Evolutionary conservation across 2,113 vertebrate genomes (phyloP).

Genomic region (Hyperoodon ampullatus): DNA sequence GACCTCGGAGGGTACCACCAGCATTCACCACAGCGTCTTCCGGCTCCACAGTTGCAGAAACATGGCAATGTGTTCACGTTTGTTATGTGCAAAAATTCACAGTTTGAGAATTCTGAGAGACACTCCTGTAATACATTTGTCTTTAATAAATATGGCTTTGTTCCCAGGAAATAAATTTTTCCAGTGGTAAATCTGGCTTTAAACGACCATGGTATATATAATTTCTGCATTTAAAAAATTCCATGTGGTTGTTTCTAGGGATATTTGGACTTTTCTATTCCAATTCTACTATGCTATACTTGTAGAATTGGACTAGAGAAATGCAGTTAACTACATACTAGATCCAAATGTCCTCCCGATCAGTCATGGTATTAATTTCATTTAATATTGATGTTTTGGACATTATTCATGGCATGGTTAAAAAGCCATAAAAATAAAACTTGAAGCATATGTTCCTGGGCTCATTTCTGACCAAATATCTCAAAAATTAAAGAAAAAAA

Average conservation of each 20-base stretch:
- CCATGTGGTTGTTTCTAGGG: conserved; percentile 46
- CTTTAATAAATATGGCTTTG: conserved; percentile 53
- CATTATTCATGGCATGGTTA: conserved; percentile 70
- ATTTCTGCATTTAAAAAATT: conserved; percentile 59
- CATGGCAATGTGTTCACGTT: neutral
- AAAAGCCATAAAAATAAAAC: conserved; percentile 73
- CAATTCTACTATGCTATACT: conserved; percentile 24
- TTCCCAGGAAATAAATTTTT: conserved; percentile 48
- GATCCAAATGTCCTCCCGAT: conserved; percentile 53
- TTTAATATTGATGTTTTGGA: conserved; percentile 76
- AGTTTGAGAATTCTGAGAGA: conserved; percentile 39
- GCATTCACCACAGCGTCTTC: neutral
- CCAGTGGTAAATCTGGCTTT: conserved; percentile 43
- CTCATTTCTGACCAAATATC: conserved; percentile 61
- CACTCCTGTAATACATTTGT: neutral
- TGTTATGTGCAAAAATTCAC: neutral
- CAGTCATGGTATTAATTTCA: conserved; percentile 72
- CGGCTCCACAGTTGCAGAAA: neutral
- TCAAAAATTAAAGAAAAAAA: conserved; percentile 57
- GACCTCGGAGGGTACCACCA: neutral
- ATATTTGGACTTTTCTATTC: conserved; percentile 46
- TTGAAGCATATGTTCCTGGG: conserved; percentile 66
- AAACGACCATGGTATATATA: conserved; percentile 21
- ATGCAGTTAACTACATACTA: conserved; percentile 42
- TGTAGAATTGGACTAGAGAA: conserved; percentile 55